phyloP scores from a whole-genome alignment of 1,140 invertebrate species.

The Armadillidium nasatum region DNA sequence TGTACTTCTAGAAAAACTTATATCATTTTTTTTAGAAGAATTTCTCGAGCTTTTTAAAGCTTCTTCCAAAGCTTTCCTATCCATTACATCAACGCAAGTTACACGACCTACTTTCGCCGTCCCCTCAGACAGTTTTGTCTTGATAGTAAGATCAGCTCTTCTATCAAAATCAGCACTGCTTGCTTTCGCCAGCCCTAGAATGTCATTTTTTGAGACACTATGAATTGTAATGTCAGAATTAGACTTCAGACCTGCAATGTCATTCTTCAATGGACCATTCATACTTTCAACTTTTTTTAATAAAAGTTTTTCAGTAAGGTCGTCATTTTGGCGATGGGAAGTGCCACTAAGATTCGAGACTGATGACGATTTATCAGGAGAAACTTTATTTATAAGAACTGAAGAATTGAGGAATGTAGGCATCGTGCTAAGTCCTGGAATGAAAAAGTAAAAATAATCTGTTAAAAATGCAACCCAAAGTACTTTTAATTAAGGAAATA shows the following conservation, averaged over 20 bases:
- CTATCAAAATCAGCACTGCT: conserved; percentile 28
- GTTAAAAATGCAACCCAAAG: too few species aligned
- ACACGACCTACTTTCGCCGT: conserved; percentile 36
- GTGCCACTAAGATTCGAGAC: neutral
- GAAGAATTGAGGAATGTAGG: conserved; percentile 44
- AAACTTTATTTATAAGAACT: conserved; percentile 44
- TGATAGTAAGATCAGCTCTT: conserved; percentile 14
- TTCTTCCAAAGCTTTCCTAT: conserved; percentile 42
- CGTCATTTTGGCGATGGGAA: conserved; percentile 28
- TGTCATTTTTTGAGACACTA: conserved; percentile 43
- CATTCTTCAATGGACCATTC: conserved; percentile 32
- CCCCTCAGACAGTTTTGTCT: conserved; percentile 27
- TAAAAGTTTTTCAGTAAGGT: conserved; percentile 30
- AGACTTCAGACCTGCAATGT: conserved; percentile 38
- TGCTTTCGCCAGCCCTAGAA: conserved; percentile 28
- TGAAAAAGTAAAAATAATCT: too few species aligned
- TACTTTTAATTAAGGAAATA: too few species aligned
- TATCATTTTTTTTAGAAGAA: conserved; percentile 38
- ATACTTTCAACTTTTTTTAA: conserved; percentile 30
- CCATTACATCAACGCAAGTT: conserved; percentile 43
- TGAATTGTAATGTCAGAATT: conserved; percentile 45
- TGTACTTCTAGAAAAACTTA: conserved; percentile 28
- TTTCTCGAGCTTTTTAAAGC: conserved; percentile 43
- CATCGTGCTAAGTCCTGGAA: conserved; percentile 39
- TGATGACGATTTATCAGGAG: conserved; percentile 35